Percentiles rank a stretch among this genome's conserved stretches.
Conservation (phyloP, 1,140 invertebrate species). For the Polypedilum vanderplanki region DNA sequence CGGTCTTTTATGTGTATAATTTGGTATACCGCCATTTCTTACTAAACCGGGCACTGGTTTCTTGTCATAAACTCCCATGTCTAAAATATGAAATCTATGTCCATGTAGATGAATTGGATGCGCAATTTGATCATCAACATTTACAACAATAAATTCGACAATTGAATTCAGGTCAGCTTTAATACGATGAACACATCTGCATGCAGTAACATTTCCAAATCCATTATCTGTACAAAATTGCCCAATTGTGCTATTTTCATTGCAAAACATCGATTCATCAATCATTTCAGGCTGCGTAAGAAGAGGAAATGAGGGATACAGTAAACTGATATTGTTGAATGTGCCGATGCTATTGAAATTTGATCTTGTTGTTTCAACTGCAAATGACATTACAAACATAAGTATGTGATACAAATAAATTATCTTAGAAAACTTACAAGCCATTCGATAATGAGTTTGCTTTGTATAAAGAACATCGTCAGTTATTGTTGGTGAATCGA, state of each 20-base stretch:
- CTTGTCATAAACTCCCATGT: conserved; percentile 31
- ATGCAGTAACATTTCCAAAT: conserved; percentile 32
- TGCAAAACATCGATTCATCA: conserved; percentile 39
- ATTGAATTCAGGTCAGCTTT: conserved; percentile 33
- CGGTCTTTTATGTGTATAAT: conserved; percentile 31
- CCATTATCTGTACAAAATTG: conserved; percentile 30
- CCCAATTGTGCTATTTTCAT: conserved; percentile 32
- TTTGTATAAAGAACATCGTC: not conserved
- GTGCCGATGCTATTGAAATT: not conserved
- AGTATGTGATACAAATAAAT: not conserved
- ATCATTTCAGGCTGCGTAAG: conserved; percentile 49
- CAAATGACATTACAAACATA: not conserved
- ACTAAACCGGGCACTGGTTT: conserved; percentile 34
- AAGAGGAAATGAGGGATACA: conserved; percentile 46
- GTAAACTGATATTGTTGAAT: conserved; percentile 1
- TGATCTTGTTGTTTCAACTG: not conserved
- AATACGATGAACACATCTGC: conserved; percentile 32
- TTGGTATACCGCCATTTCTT: conserved; percentile 33
- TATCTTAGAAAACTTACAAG: not conserved
- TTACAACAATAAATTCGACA: conserved; percentile 41
- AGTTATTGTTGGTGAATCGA: not conserved
- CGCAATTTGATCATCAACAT: conserved; percentile 38
- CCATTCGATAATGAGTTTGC: not conserved
- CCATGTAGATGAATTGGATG: conserved; percentile 43
- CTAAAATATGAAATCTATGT: conserved; percentile 42